Evolutionary conservation across 2,113 vertebrate genomes (phyloP).

Genomic region (Pavo muticus): DNA sequence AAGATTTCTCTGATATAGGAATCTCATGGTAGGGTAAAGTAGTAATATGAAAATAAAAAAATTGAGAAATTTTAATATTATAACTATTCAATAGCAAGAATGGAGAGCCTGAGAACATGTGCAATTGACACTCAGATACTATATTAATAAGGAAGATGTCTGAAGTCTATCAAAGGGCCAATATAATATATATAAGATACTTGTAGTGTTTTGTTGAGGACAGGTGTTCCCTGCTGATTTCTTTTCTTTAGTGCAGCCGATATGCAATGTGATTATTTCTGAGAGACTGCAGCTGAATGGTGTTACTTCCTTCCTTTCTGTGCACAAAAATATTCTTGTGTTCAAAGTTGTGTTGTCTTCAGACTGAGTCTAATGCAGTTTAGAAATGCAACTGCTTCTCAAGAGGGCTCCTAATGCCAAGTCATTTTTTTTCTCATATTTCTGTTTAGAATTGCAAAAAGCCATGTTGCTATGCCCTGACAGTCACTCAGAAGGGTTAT

Average conservation of each 20-base stretch:
- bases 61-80: neutral
- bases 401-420: neutral
- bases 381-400: neutral
- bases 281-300: neutral
- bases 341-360: neutral
- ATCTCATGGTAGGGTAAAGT: neutral
- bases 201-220: neutral
- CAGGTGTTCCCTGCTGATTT: neutral
- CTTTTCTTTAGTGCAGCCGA: neutral
- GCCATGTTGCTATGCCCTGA: neutral
- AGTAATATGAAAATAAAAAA: neutral
- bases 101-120: neutral
- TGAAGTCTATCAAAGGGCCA: neutral
- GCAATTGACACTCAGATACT: neutral
- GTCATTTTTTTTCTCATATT: neutral
- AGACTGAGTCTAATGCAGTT: neutral
- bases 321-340: neutral
- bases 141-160: neutral
- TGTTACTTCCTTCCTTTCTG: neutral
- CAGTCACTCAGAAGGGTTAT: neutral
- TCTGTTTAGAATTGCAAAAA: neutral
- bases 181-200: neutral
- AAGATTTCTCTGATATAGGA: neutral
- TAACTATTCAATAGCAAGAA: neutral
- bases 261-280: neutral